Evolutionary conservation across 1,140 invertebrate species (phyloP).

Genomic region (Nebria ingens): DNA sequence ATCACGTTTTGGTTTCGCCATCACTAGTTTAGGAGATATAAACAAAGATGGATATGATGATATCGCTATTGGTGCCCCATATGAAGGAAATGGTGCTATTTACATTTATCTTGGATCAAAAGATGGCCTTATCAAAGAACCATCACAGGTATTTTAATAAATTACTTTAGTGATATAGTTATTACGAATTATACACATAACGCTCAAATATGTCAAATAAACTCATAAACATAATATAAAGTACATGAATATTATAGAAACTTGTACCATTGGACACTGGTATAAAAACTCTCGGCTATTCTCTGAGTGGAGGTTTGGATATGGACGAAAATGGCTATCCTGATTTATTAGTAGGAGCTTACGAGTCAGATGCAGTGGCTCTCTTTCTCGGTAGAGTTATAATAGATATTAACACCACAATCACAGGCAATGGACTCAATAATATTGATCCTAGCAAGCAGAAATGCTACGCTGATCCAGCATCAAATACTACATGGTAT

Average conservation of each 20-base stretch:
- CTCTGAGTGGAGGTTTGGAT: constrained; percentile 78
- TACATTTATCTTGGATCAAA: constrained; percentile 79
- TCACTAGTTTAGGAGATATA: constrained; percentile 79
- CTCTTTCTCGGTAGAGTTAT: constrained; percentile 73
- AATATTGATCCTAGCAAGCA: constrained; percentile 71
- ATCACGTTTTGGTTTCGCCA: constrained; percentile 76
- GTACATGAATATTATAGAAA: constrained; percentile 32
- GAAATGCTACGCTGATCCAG: constrained; percentile 56
- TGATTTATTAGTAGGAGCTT: constrained; percentile 82
- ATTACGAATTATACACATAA: background rate
- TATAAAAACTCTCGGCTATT: constrained; percentile 76
- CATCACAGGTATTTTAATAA: constrained; percentile 58
- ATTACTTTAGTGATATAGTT: background rate
- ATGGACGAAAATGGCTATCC: constrained; percentile 87
- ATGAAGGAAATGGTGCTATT: constrained; percentile 68
- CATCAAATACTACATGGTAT: constrained; percentile 63
- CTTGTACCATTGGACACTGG: constrained; percentile 36
- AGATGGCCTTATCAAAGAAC: constrained; percentile 59
- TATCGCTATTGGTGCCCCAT: constrained; percentile 84
- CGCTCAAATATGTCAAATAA: constrained; percentile 18
- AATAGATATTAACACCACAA: constrained; percentile 67
- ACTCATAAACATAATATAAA: constrained; percentile 24
- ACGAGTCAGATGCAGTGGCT: constrained; percentile 64
- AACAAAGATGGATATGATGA: constrained; percentile 87
- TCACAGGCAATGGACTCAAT: constrained; percentile 39